phyloP scores from a whole-genome alignment of 2,888 invertebrate species.

The Calameuta pallipes region DNA sequence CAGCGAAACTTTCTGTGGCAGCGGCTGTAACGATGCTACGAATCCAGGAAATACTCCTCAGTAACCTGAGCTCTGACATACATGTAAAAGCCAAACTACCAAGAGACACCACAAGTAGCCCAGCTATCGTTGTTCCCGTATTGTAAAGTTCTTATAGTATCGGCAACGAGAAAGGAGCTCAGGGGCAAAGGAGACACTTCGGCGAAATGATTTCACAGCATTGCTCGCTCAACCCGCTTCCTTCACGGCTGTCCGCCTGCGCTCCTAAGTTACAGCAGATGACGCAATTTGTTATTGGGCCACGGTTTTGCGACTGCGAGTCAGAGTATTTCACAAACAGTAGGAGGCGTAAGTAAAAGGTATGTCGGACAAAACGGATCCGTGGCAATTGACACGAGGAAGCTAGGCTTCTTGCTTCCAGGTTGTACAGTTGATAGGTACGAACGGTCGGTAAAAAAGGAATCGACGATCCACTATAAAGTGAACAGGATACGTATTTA shows the following conservation, averaged over 20 bases:
- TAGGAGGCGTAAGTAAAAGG: neutral
- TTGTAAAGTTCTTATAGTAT: neutral
- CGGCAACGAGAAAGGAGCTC: neutral
- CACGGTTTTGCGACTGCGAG: neutral
- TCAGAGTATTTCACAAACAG: neutral
- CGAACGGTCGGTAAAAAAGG: neutral
- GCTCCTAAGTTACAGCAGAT: neutral
- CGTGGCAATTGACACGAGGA: neutral
- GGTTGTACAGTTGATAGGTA: neutral
- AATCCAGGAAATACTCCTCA: neutral
- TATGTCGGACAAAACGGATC: neutral
- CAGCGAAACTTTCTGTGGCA: neutral
- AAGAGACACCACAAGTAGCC: neutral
- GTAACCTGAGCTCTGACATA: slow-evolving; percentile 9
- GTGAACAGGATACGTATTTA: neutral
- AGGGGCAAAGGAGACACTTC: neutral
- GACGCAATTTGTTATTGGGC: neutral
- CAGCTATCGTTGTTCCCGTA: neutral
- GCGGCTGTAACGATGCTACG: neutral
- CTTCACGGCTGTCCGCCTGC: slow-evolving; percentile 1
- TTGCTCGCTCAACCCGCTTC: neutral
- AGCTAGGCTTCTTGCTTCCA: neutral
- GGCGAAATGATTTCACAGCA: neutral
- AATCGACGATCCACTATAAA: neutral
- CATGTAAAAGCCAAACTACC: neutral